Evolutionary conservation across 1,140 invertebrate species (phyloP).

Genomic region (Ooceraea biroi): DNA sequence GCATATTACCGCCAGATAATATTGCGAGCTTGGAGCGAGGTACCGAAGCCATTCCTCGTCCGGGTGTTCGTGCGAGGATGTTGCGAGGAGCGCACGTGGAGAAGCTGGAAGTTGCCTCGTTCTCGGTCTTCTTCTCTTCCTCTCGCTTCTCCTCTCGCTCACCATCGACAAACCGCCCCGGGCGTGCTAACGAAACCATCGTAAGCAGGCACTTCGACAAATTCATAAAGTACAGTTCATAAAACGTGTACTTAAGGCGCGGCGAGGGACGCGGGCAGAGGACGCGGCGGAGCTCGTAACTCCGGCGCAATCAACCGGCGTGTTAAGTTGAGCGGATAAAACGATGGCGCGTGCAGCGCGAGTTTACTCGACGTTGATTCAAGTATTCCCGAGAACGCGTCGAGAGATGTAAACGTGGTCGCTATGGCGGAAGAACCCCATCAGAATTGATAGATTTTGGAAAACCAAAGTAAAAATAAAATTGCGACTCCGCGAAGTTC

Average conservation of each 20-base stretch:
- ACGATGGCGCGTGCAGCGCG: constrained; percentile 61
- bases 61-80: constrained; percentile 18
- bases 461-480: not conserved
- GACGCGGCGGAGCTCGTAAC: constrained; percentile 55
- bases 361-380: constrained; percentile 29
- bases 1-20: constrained; percentile 50
- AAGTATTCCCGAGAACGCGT: constrained; percentile 13
- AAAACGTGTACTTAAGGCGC: constrained; percentile 68
- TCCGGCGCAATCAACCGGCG: constrained; percentile 64
- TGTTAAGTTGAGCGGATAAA: constrained; percentile 72
- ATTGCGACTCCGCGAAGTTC: not conserved
- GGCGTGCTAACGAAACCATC: constrained; percentile 71
- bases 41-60: constrained; percentile 44
- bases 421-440: not conserved
- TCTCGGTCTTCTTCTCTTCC: not conserved
- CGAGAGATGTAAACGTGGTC: constrained; percentile 34
- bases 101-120: constrained; percentile 20
- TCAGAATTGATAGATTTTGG: constrained; percentile 19
- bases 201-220: constrained; percentile 71
- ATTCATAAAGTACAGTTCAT: constrained; percentile 76
- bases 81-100: constrained; percentile 14
- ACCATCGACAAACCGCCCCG: constrained; percentile 40
- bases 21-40: constrained; percentile 30
- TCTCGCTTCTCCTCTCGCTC: not conserved
- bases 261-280: not conserved